Evolutionary conservation across 2,113 vertebrate species (phyloP).

Genomic region (Urocitellus parryii): DNA sequence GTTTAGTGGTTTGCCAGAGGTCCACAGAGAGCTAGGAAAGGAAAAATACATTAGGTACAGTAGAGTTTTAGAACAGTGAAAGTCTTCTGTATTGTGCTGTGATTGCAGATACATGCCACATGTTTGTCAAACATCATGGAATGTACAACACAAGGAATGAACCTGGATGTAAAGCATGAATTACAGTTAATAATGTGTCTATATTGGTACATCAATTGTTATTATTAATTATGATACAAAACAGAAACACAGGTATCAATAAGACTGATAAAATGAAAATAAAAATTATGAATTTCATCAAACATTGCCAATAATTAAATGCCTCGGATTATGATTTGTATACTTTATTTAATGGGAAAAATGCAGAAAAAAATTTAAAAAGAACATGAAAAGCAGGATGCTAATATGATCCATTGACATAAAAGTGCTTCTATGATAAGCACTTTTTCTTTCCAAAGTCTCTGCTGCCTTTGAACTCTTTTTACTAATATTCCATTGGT

Average conservation of each 20-base stretch:
- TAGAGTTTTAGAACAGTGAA: too few species aligned
- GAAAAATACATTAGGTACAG: too few species aligned
- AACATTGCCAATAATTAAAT: too few species aligned
- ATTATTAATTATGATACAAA: too few species aligned
- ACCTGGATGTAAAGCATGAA: not conserved
- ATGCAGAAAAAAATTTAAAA: too few species aligned
- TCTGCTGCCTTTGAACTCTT: not conserved
- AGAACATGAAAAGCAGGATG: not conserved
- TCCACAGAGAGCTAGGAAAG: not conserved
- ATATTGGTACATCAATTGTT: fast-evolving
- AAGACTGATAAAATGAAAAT: not conserved
- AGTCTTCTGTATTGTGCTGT: too few species aligned
- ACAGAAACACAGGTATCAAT: not conserved
- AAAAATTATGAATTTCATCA: too few species aligned
- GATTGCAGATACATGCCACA: too few species aligned
- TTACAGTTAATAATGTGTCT: not conserved
- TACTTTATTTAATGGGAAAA: too few species aligned
- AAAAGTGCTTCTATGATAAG: not conserved
- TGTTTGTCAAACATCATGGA: too few species aligned
- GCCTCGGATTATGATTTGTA: not conserved
- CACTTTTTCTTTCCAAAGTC: not conserved
- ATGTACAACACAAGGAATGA: not conserved
- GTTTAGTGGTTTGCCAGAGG: not conserved
- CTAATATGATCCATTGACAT: too few species aligned
- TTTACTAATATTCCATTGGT: not conserved